phyloP scores from a whole-genome alignment of 2,888 invertebrate species.

The Pristionchus maxplancki region DNA sequence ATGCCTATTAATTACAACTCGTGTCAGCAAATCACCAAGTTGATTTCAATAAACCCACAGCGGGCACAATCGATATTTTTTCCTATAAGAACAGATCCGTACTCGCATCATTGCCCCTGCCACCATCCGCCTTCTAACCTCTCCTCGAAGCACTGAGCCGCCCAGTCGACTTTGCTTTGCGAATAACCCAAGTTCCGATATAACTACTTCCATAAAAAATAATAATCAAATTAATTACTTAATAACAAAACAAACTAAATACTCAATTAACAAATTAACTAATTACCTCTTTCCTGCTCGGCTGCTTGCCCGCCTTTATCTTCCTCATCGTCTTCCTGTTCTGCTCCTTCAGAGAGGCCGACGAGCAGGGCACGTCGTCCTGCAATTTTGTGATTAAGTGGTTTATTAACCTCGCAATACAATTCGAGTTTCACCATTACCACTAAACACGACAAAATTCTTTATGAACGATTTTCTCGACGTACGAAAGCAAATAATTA shows the following conservation, averaged over 20 bases:
- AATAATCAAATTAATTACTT: neutral
- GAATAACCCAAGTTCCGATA: neutral
- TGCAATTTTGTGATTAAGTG: neutral
- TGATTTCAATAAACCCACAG: too few relatives aligned
- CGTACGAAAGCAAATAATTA: too few relatives aligned
- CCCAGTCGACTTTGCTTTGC: too few relatives aligned
- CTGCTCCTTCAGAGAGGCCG: slow-evolving; percentile 5
- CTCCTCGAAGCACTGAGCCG: neutral
- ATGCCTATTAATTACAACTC: too few relatives aligned
- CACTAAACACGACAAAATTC: too few relatives aligned
- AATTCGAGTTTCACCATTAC: neutral
- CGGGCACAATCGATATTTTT: too few relatives aligned
- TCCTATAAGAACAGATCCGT: too few relatives aligned
- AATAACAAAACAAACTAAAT: neutral
- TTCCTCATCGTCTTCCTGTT: neutral
- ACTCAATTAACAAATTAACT: neutral
- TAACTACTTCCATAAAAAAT: too few relatives aligned
- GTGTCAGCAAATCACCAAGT: too few relatives aligned
- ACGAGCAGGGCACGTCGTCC: slow-evolving; percentile 44
- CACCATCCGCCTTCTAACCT: neutral
- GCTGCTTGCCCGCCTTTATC: slow-evolving; percentile 16
- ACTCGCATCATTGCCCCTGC: neutral
- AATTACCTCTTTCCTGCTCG: slow-evolving; percentile 41
- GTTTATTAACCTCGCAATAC: neutral
- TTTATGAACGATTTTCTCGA: too few relatives aligned